A percentile compares a stretch with the other conserved stretches of the same genome.
These are phyloP conservation scores for Epizoanthus illoricatus DNA, from an alignment of 92 coral and sea anemone species.

Conservation along the genomic window DNA sequence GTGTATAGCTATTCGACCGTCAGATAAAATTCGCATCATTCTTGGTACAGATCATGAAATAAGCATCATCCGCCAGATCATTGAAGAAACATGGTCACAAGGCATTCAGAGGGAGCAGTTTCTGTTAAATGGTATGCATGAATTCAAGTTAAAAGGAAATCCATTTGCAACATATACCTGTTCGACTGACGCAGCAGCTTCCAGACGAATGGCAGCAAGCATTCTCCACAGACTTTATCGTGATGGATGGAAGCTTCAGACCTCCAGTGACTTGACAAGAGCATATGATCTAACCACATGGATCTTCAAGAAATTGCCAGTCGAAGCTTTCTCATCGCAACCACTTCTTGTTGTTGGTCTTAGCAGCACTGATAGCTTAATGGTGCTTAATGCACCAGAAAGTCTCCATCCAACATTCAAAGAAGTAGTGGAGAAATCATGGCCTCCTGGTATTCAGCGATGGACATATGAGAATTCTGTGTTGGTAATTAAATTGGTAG, in stretches of 20 bases:
- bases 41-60: conserved; percentile 44
- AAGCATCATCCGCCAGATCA: conserved; percentile 50
- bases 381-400: conserved; percentile 53
- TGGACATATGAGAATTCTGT: conserved; percentile 41
- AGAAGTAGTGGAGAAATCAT: conserved; percentile 37
- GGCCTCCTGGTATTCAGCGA: conserved; percentile 57
- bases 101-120: conserved; percentile 57
- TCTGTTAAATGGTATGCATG: conserved; percentile 41
- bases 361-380: conserved; percentile 57
- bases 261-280: conserved; percentile 47
- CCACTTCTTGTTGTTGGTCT: conserved; percentile 62
- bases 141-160: conserved; percentile 49
- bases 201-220: conserved; percentile 47
- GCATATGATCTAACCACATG: conserved; percentile 48
- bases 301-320: conserved; percentile 47
- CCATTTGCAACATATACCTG: conserved; percentile 25
- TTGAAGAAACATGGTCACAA: conserved; percentile 47
- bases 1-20: conserved; percentile 45
- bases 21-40: conserved; percentile 47
- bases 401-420: conserved; percentile 47
- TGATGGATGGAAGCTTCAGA: conserved; percentile 56
- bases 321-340: conserved; percentile 10
- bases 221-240: conserved; percentile 54
- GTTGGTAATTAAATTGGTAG: conserved; percentile 46
- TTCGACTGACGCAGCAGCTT: conserved; percentile 13